Evolutionary conservation across 2,888 invertebrate genomes (phyloP), one percentile per base, ranked within the genome.

Genomic region (Crossocerus cetratus): DNA sequence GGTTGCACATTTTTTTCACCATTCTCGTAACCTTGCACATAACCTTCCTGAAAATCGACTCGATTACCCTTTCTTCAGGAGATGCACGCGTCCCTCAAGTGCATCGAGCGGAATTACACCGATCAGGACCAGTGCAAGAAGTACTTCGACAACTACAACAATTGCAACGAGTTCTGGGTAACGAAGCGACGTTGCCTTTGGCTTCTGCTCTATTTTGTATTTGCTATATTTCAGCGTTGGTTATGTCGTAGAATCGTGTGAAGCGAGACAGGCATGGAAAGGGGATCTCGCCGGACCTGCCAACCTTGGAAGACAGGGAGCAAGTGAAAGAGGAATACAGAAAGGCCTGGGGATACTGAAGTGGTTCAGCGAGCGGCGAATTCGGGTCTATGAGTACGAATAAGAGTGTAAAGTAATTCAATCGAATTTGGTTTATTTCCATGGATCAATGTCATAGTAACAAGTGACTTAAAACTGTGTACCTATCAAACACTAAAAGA

Each of bases 161-260:
- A 92, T 2, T 97, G 97, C 89, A 95, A 94, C 88, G 93, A 93
- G 74, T 97, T 97, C 91, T 97, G 97, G 97, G 97, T 96, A 92
- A 73, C 22, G 70, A 45, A 13, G 22, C n/a, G n/a, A 13, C 57
- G n/a, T 49, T 3, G n/a, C 14, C 2, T 53, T 20, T 44, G 8
- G n/a, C n/a, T n/a, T n/a, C n/a, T n/a, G n/a, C n/a, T n/a, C n/a
- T n/a, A n/a, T n/a, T n/a, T n/a, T n/a, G n/a, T n/a, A n/a, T n/a
- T n/a, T n/a, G n/a, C n/a, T 21, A 8, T 53, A 32, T 32, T 32
- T 42, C 16, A 42, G 32, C 13, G 2, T 2, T n/a, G 11, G 60
- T 13, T 5, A 49, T 3, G n/a, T 21, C 20, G 1, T 13, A 1
- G 18, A 23, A 2, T 5, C 13, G 32, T 1, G 32, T 32, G 32